Conservation (phyloP, 2,888 invertebrate genomes). For the Epinotia ramella region DNA sequence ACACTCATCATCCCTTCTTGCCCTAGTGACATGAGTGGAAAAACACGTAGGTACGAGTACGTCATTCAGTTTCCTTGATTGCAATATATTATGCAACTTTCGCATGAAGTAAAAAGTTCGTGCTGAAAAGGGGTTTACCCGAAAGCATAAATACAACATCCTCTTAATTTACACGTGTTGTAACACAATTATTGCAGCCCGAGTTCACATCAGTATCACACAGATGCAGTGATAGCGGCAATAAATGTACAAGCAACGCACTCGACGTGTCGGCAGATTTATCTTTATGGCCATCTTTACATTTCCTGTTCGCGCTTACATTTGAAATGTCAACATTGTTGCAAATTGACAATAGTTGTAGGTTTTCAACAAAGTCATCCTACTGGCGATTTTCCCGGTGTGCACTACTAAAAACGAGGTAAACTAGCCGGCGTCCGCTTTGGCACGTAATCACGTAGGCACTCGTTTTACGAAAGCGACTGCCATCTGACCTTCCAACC, state of each 20-base stretch:
- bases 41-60: too few species aligned
- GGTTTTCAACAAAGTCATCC: neutral
- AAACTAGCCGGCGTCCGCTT: too few species aligned
- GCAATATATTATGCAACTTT: too few species aligned
- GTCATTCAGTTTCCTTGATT: too few species aligned
- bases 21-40: too few species aligned
- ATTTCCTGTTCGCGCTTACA: conserved; percentile 54
- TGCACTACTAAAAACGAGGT: too few species aligned
- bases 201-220: conserved; percentile 6
- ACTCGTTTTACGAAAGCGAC: too few species aligned
- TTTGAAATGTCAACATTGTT: conserved; percentile 53
- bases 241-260: conserved; percentile 29
- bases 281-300: conserved; percentile 60
- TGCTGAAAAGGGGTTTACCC: neutral
- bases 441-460: too few species aligned
- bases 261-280: conserved; percentile 38
- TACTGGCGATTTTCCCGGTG: too few species aligned
- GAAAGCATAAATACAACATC: conserved; percentile 3
- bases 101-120: too few species aligned
- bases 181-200: conserved; percentile 4
- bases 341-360: conserved; percentile 31
- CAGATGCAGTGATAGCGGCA: conserved; percentile 39
- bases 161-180: conserved; percentile 35
- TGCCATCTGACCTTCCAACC: too few species aligned
- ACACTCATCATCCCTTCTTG: too few species aligned